A percentile compares a stretch with the other conserved stretches of the same genome.
phyloP scores from a whole-genome alignment of 2,888 invertebrate species.

The Archips crataeganus region DNA sequence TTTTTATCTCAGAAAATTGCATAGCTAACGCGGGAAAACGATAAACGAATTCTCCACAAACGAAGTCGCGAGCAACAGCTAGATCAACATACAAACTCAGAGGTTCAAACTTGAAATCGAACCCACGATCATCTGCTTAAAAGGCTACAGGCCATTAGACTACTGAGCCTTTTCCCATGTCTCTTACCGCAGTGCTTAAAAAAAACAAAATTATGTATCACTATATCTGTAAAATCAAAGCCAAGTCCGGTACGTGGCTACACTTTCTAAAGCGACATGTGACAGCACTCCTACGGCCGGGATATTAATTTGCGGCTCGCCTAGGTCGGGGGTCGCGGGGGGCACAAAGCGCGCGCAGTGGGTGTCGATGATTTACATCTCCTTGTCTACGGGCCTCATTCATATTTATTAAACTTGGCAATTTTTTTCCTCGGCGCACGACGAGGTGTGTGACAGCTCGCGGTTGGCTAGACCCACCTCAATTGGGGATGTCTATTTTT shows the following conservation, averaged over 20 bases:
- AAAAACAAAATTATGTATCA: no score
- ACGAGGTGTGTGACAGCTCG: conserved; percentile 57
- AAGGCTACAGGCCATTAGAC: no score
- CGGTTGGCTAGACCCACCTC: conserved; percentile 43
- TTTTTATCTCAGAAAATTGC: no score
- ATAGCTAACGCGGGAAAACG: no score
- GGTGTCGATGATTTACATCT: conserved; percentile 77
- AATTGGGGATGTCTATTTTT: no score
- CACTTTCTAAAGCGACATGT: conserved; percentile 34
- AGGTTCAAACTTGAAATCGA: no score
- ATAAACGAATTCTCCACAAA: no score
- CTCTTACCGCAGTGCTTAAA: no score
- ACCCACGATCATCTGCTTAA: no score
- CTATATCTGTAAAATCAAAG: conserved; percentile 9
- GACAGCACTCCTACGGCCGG: conserved; percentile 33
- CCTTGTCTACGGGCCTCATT: conserved; percentile 67
- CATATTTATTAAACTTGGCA: conserved; percentile 76
- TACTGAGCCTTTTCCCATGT: no score
- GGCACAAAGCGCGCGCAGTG: conserved; percentile 67
- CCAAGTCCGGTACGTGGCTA: conserved; percentile 15
- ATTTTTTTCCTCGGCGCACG: conserved; percentile 76
- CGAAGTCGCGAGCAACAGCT: no score
- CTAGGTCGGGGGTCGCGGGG: conserved; percentile 37
- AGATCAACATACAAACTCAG: no score
- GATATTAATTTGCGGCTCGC: conserved; percentile 37